Conservation (phyloP, 2,113 vertebrate genomes). For the Zootoca vivipara region DNA sequence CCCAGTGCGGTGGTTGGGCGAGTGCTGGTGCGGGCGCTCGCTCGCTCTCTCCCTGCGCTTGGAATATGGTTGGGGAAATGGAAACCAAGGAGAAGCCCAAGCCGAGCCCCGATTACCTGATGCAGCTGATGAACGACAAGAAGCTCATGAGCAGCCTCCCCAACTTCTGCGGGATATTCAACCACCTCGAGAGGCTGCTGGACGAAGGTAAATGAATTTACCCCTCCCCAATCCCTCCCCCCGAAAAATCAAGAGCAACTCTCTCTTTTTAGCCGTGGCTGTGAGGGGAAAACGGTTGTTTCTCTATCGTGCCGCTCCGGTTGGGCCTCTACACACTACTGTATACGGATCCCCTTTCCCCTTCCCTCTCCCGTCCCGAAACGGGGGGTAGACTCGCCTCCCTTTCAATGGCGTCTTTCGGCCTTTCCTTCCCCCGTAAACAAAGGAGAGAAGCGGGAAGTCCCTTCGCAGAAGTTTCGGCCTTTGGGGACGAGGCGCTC, state of each 20-base stretch:
- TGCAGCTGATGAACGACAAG: conserved; percentile 99
- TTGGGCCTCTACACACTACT: conserved; percentile 26
- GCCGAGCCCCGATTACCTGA: conserved; percentile 96
- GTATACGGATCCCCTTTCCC: conserved; percentile 11
- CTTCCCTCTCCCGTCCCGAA: not conserved
- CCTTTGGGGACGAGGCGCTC: not conserved
- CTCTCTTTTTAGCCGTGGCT: not conserved
- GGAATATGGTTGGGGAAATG: conserved; percentile 97
- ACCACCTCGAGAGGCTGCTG: conserved; percentile 95
- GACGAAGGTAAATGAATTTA: conserved; percentile 85
- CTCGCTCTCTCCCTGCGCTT: conserved; percentile 61
- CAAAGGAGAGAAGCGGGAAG: conserved; percentile 61
- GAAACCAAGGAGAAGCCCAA: conserved; percentile 97
- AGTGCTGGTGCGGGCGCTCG: conserved; percentile 60
- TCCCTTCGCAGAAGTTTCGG: not conserved
- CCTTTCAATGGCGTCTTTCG: conserved; percentile 20
- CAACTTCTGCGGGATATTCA: conserved; percentile 99
- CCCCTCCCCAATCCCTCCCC: not conserved
- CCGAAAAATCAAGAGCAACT: not conserved
- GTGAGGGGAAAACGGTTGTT: not conserved
- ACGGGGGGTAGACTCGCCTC: conserved; percentile 32
- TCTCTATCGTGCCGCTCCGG: no score
- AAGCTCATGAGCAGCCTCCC: conserved; percentile 98
- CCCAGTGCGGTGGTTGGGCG: conserved; percentile 66
- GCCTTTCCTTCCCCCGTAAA: conserved; percentile 33